Evolutionary conservation across 1,140 invertebrate species (phyloP), one percentile per base, ranked within the genome.

Genomic region (Penaeus japonicus): DNA sequence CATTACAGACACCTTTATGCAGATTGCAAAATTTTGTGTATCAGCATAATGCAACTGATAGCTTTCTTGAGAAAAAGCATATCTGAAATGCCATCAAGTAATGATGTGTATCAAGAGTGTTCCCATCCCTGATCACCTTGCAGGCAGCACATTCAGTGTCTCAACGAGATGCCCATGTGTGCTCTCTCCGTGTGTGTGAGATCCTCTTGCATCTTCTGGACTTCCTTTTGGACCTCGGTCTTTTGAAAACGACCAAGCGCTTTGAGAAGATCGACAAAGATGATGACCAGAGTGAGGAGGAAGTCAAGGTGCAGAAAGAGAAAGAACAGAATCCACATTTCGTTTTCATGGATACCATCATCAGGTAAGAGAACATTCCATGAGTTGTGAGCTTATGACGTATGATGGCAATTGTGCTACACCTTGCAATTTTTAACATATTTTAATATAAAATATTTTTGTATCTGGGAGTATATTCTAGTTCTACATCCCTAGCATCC

Each of bases 201-300:
- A 96, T 96, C 5, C 96, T 98, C 89, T 92, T 99, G 0, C 98
- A 98, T 91, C 93, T 99, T 53, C 94, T 98, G 2, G 97, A 98
- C 91, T 94, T 97, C 0, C 92, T 99, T 0, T 95, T 99, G 92
- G 97, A 98, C 90, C 95, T 98, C 92, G 97, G 96, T 4, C 95
- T 98, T 12, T 91, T 94, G 59, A 92, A 93, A 79, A 91, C 70
- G 3, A 62, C 85, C 30, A 84, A 89, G 54, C 73, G 70, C 20
- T 87, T 79, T 80, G 89, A 87, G 70, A 89, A 90, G 27, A 27
- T 87, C 18, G 89, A 89, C 62, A 70, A 75, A 35, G 84, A 77
- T 24, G 86, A 91, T 15, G 80, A 78, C 20, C 59, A 53, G 15
- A 55, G 70, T 1, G 87, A 88, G 4, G 87, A 84, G 15, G 87